These are phyloP conservation scores for Sinhomidia bicolor DNA, from an alignment of 2,888 invertebrate genomes.

Conservation along the genomic window DNA sequence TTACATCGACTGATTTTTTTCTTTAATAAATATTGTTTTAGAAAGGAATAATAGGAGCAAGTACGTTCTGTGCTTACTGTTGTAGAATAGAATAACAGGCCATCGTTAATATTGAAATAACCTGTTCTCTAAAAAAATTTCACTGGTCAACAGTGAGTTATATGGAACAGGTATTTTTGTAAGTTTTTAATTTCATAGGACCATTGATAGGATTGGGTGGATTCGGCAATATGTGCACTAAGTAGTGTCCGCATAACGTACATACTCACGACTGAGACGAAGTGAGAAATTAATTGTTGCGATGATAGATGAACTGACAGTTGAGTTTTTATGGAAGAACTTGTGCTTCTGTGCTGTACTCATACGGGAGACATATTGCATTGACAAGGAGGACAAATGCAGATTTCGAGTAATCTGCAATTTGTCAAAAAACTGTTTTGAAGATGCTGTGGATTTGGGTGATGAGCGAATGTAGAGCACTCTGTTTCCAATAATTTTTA, in stretches of 20 bases:
- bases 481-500: slow-evolving; percentile 27
- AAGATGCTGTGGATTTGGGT: background rate
- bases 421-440: slow-evolving; percentile 21
- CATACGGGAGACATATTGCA: slow-evolving; percentile 31
- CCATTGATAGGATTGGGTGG: background rate
- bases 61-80: background rate
- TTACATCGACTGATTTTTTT: background rate
- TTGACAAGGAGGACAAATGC: background rate
- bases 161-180: background rate
- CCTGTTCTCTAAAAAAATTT: background rate
- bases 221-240: slow-evolving; percentile 4
- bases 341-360: slow-evolving; percentile 9
- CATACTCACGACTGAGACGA: background rate
- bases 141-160: slow-evolving; percentile 45
- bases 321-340: slow-evolving; percentile 45
- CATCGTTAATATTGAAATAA: background rate
- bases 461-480: slow-evolving; percentile 55
- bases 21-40: background rate
- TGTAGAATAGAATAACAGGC: background rate
- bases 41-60: background rate
- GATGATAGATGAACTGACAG: background rate
- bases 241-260: background rate
- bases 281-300: background rate
- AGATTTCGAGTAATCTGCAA: background rate
- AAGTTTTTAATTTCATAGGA: slow-evolving; percentile 8